A percentile compares a stretch with the other conserved stretches of the same genome.
Evolutionary conservation across 2,113 vertebrate species (phyloP).

Genomic region (Caranx melampygus): DNA sequence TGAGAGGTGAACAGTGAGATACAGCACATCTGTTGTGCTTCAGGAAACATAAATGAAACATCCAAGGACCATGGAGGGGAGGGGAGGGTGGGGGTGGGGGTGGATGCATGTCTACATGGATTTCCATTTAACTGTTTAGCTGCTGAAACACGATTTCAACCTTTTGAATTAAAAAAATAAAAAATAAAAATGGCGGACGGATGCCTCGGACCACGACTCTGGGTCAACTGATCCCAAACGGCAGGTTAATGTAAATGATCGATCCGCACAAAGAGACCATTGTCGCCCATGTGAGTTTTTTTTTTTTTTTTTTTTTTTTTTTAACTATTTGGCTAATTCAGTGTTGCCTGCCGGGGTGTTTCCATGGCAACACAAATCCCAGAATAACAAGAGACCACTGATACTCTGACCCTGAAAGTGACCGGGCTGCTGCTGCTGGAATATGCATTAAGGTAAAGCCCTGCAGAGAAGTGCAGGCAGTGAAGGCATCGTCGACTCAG

Average conservation of each 20-base stretch:
- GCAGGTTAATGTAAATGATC: slow-evolving; percentile 28
- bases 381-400: slow-evolving; percentile 41
- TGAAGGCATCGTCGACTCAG: rapidly evolving
- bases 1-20: slow-evolving; percentile 33
- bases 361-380: slow-evolving; percentile 63
- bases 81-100: background rate
- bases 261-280: background rate
- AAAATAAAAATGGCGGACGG: too few species aligned
- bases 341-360: slow-evolving; percentile 30
- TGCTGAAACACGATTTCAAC: background rate
- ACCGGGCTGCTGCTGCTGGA: slow-evolving; percentile 22
- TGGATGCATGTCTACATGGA: background rate
- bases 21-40: slow-evolving; percentile 40
- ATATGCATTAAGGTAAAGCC: slow-evolving; percentile 16
- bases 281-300: background rate
- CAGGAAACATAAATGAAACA: slow-evolving; percentile 49
- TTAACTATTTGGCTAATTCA: slow-evolving; percentile 29
- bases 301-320: slow-evolving; percentile 13
- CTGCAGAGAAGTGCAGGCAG: background rate
- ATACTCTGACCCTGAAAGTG: slow-evolving; percentile 42
- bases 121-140: background rate
- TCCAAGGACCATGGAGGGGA: background rate
- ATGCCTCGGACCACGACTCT: background rate
- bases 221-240: background rate
- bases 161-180: background rate